Conservation (phyloP, 2,113 vertebrate species). For the Heliornis fulica region DNA sequence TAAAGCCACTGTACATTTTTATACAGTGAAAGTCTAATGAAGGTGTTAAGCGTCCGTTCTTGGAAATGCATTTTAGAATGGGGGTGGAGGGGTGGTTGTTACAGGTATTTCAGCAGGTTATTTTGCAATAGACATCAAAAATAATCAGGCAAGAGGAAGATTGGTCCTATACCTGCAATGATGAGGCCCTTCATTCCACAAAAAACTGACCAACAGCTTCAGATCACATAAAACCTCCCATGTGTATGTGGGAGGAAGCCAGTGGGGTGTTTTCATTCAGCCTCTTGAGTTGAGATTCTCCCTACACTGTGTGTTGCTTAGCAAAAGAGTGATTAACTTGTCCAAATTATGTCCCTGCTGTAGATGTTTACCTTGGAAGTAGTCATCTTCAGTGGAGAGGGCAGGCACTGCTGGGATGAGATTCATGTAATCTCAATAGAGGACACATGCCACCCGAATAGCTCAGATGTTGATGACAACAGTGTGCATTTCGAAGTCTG, state of each 20-base stretch:
- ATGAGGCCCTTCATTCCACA: not conserved
- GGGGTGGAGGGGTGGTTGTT: not conserved
- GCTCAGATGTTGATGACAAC: not conserved
- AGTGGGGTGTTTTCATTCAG: not conserved
- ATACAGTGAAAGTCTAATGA: slow-evolving; percentile 90
- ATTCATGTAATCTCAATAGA: not conserved
- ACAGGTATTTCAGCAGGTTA: not conserved
- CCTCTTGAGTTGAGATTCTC: not conserved
- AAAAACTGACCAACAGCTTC: not conserved
- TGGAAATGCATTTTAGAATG: not conserved
- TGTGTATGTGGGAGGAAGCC: not conserved
- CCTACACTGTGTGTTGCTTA: no score
- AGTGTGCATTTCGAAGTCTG: not conserved
- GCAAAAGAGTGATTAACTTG: no score
- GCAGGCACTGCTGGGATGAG: not conserved
- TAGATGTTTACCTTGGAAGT: not conserved
- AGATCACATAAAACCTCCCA: not conserved
- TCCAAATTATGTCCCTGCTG: not conserved
- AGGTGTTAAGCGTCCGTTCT: slow-evolving; percentile 43
- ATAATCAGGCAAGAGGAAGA: not conserved
- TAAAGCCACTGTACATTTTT: slow-evolving; percentile 99
- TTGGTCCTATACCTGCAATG: not conserved
- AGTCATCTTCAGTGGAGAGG: not conserved
- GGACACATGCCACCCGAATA: not conserved
- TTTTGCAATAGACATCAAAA: not conserved